Evolutionary conservation across 2,113 vertebrate species (phyloP).

Genomic region (Eurypyga helias): DNA sequence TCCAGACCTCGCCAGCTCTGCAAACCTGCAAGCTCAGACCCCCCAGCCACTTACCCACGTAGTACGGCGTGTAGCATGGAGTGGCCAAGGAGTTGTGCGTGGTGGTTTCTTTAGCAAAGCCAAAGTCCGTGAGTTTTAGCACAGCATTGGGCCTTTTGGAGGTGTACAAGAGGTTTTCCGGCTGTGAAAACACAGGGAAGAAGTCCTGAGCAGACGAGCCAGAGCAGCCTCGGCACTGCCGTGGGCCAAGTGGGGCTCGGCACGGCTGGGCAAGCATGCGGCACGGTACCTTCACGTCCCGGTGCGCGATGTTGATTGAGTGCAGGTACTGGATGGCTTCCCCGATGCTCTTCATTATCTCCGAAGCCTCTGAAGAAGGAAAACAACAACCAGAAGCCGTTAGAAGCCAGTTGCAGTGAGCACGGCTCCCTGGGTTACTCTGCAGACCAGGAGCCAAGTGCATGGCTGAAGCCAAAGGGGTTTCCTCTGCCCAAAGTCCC

Average conservation of each 20-base stretch:
- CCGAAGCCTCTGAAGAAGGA: constrained; percentile 87
- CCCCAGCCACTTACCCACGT: constrained; percentile 87
- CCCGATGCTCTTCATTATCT: constrained; percentile 97
- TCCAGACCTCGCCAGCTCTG: not conserved
- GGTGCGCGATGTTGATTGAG: constrained; percentile 94
- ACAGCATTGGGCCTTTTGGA: constrained; percentile 88
- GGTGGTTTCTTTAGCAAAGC: constrained; percentile 98
- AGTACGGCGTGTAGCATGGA: constrained; percentile 97
- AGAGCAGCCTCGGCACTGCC: not conserved
- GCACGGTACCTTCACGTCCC: constrained; percentile 91
- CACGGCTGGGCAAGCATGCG: fast-evolving
- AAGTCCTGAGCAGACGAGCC: not conserved
- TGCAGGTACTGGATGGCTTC: constrained; percentile 95
- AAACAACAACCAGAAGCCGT: not conserved
- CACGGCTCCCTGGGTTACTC: not conserved
- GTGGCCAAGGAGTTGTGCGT: constrained; percentile 95
- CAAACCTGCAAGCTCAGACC: not conserved
- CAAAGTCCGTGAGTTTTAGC: constrained; percentile 97
- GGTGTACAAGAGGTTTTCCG: constrained; percentile 95
- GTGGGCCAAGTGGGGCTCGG: fast-evolving
- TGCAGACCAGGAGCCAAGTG: not conserved
- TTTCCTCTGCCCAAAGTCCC: fast-evolving
- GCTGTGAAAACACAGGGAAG: constrained; percentile 75
- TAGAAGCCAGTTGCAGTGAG: not conserved
- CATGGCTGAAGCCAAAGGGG: not conserved